Base-by-base conservation (phyloP, 1,140 invertebrate species). In the Monomorium pharaonis region DNA sequence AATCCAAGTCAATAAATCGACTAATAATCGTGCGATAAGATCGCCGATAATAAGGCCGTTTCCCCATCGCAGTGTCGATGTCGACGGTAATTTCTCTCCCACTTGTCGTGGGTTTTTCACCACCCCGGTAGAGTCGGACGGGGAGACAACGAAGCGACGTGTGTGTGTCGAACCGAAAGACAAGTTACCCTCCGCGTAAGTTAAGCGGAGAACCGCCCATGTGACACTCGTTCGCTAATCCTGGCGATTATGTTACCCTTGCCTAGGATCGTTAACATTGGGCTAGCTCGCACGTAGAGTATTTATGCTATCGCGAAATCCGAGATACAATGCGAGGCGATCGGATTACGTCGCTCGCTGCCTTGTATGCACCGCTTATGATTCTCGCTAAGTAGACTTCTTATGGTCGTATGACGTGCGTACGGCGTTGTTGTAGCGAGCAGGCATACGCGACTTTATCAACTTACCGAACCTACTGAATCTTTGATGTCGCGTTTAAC, bases 291-390 rank as follows among this genome's bases (percentile, higher is more conserved):
- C 90, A 87, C 86, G 78, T 91, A 90, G 86, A 86, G 88, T 92
- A 93, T 93, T 93, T 92, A 92, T 92, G 88, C 47, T 92, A 93
- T 93, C 92, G 89, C 92, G 92, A 92, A 93, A 93, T 93, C 89
- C 91, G 92, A 93, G 92, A 92, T 90, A 93, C 92, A 93, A 93
- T 92, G 89, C 91, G 60, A 75, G 42, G 65, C 85, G 91, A 89
- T 93, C 92, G 88, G 76, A 88, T 93, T 93, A 92, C 92, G 74
- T 58, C 58, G 37, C 37, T 51, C 62, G n/a, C 78, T 70, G 75
- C 51, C 33, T 72, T 56, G 49, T 56, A 16, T 70, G 89, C 91
- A 80, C n/a, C 89, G 86, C 85, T 85, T 88, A 84, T 81, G 80
- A 58, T 85, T 80, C 76, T 78, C 69, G 78, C 81, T 80, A 86